Percentiles rank a stretch among this genome's conserved stretches.
Conservation (phyloP, 2,797 vertebrate species). For the Pterois miles region DNA sequence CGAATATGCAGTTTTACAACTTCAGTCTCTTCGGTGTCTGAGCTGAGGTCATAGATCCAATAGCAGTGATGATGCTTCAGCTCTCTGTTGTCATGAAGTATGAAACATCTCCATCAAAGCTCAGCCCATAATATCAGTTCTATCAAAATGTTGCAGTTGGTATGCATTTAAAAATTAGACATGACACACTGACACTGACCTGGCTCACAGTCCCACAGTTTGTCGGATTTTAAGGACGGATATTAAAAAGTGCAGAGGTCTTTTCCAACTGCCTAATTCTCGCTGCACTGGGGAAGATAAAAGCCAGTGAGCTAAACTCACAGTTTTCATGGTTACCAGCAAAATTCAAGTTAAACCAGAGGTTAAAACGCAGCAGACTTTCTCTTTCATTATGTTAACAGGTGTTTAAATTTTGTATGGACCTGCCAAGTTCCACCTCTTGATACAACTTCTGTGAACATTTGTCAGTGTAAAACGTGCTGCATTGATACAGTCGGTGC, state of each 20-base stretch:
- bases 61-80: conserved; percentile 3
- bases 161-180: conserved; percentile 14
- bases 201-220: conserved; percentile 18
- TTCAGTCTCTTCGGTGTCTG: conserved; percentile 5
- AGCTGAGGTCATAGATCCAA: conserved; percentile 3
- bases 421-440: not conserved
- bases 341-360: conserved; percentile 11
- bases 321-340: not conserved
- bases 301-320: not conserved
- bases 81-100: not conserved
- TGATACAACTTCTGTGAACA: not conserved
- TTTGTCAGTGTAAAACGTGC: not conserved
- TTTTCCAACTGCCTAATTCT: not conserved
- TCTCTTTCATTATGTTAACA: conserved; percentile 3
- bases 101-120: conserved; percentile 9
- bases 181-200: conserved; percentile 24
- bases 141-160: not conserved
- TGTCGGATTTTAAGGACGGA: conserved; percentile 27
- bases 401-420: conserved; percentile 15
- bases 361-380: not conserved
- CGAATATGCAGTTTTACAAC: not conserved
- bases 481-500: not conserved
- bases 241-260: conserved; percentile 8
- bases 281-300: not conserved
- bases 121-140: not conserved